Evolutionary conservation across 2,113 vertebrate species (phyloP).

Genomic region (Lophochroa leadbeateri): DNA sequence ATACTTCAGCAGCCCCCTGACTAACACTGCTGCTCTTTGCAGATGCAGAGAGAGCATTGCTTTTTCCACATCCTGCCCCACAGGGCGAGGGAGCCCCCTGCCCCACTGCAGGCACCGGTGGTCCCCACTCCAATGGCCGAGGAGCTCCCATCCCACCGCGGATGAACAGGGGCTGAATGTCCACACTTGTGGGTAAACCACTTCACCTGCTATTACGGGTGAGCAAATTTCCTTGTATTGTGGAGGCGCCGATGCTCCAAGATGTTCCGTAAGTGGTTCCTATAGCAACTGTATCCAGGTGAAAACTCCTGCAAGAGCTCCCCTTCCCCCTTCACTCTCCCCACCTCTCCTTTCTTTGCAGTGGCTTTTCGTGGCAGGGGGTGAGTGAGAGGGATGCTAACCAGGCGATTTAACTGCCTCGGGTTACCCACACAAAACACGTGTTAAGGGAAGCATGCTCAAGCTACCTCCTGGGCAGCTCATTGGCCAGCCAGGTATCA

Average conservation of each 20-base stretch:
- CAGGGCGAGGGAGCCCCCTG: fast-evolving
- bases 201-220: background rate
- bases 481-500: background rate
- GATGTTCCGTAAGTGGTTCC: conserved; percentile 49
- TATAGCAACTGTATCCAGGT: conserved; percentile 73
- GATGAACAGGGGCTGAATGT: background rate
- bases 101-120: fast-evolving
- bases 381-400: conserved; percentile 3
- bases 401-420: background rate
- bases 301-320: conserved; percentile 49
- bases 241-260: background rate
- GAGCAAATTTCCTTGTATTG: conserved; percentile 10
- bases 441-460: background rate
- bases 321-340: conserved; percentile 21
- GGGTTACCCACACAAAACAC: background rate
- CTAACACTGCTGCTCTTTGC: background rate
- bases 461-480: fast-evolving
- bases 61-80: background rate
- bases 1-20: background rate
- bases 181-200: background rate
- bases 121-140: fast-evolving
- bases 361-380: background rate
- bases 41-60: background rate
- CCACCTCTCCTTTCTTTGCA: background rate
- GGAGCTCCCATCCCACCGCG: background rate